Evolutionary conservation across 2,113 vertebrate genomes (phyloP).

Genomic region (Saimiri boliviensis): DNA sequence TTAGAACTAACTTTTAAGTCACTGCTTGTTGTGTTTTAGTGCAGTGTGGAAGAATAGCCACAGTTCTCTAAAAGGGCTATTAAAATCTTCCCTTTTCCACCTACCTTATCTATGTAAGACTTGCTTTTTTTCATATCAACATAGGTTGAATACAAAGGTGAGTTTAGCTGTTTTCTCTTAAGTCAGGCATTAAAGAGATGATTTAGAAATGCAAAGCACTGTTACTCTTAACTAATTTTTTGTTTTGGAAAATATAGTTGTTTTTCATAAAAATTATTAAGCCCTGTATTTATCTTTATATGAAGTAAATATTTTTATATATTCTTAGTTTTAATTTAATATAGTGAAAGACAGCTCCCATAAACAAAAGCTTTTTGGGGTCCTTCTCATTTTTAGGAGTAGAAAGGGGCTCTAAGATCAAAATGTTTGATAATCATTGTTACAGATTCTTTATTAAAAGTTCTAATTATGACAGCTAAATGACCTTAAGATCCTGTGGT

Average conservation of each 20-base stretch:
- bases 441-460: not conserved
- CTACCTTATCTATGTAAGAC: not conserved
- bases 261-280: not conserved
- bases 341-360: not conserved
- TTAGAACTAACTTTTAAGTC: not conserved
- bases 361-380: not conserved
- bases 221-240: not conserved
- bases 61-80: not conserved
- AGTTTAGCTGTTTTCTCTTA: not conserved
- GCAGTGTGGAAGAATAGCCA: not conserved
- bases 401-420: not conserved
- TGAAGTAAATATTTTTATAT: constrained; percentile 22
- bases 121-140: not conserved
- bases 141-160: not conserved
- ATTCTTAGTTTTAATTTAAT: constrained; percentile 32
- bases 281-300: not conserved
- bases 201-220: not conserved
- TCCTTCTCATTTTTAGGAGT: not conserved
- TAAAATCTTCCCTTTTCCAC: not conserved
- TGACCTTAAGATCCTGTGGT: not conserved
- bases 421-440: not conserved
- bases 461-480: not conserved
- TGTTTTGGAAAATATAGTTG: not conserved
- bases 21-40: not conserved
- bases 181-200: not conserved